phyloP scores from a whole-genome alignment of 2,113 vertebrate genomes.

The Odocoileus virginianus region DNA sequence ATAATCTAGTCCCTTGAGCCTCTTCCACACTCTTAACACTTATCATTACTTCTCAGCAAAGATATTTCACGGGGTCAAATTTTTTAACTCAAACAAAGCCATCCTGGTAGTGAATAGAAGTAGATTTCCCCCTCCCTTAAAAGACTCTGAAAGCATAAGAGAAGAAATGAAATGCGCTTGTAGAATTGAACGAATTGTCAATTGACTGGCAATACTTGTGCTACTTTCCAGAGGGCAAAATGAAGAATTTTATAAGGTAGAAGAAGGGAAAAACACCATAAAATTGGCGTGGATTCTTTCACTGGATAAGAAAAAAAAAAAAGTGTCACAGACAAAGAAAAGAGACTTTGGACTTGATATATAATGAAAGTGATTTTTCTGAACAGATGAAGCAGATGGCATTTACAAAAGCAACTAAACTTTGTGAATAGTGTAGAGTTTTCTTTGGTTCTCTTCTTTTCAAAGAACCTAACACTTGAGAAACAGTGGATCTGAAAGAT shows the following conservation, averaged over 20 bases:
- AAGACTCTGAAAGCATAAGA: conserved; percentile 42
- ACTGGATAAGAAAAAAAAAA: conserved; percentile 40
- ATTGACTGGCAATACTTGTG: conserved; percentile 54
- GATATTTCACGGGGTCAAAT: conserved; percentile 42
- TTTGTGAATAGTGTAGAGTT: conserved; percentile 45
- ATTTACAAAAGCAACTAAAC: conserved; percentile 58
- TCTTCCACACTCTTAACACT: conserved; percentile 49
- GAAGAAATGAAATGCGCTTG: conserved; percentile 60
- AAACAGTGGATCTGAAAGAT: conserved; percentile 30
- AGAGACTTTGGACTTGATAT: conserved; percentile 38
- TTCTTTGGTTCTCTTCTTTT: conserved; percentile 43
- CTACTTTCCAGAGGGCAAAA: conserved; percentile 45
- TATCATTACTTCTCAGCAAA: conserved; percentile 51
- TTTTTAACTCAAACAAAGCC: conserved; percentile 62
- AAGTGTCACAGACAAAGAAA: conserved; percentile 55
- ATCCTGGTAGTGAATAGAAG: conserved; percentile 67
- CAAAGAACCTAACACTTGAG: background rate
- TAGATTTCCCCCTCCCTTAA: background rate
- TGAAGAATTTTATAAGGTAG: conserved; percentile 40
- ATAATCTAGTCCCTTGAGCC: conserved; percentile 32
- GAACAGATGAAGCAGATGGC: conserved; percentile 45
- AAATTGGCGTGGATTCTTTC: conserved; percentile 68
- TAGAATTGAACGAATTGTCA: conserved; percentile 61
- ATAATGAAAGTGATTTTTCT: conserved; percentile 71
- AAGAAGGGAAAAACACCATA: background rate